phyloP scores from a whole-genome alignment of 2,113 vertebrate species.

The Ochotona curzoniae region DNA sequence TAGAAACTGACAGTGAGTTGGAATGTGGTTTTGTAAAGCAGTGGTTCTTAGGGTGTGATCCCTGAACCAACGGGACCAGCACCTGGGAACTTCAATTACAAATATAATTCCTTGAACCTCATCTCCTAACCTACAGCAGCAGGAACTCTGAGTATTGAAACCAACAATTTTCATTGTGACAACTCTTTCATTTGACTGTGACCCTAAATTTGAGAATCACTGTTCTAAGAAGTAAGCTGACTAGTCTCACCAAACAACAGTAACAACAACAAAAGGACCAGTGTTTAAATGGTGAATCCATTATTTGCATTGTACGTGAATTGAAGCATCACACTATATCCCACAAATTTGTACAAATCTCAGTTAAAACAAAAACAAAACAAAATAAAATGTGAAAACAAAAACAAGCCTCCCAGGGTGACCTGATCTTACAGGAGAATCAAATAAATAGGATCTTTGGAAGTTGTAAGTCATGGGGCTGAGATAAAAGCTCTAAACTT shows the following conservation, averaged over 20 bases:
- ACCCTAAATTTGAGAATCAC: background rate
- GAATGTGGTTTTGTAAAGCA: background rate
- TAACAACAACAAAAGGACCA: too few species aligned
- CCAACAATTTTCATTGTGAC: background rate
- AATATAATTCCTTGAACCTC: background rate
- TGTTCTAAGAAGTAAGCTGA: background rate
- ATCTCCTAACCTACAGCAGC: background rate
- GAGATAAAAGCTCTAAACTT: background rate
- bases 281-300: too few species aligned
- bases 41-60: conserved; percentile 17
- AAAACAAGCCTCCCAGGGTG: background rate
- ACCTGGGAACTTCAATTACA: background rate
- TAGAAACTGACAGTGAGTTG: background rate
- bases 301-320: too few species aligned
- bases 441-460: background rate
- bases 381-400: too few species aligned
- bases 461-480: background rate
- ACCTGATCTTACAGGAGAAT: background rate
- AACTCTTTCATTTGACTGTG: background rate
- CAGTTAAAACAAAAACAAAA: too few species aligned
- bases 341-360: too few species aligned
- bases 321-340: too few species aligned
- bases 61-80: background rate
- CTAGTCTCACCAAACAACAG: too few species aligned
- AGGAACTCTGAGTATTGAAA: background rate